A percentile compares a stretch with the other conserved stretches of the same genome.
Evolutionary conservation across 1,140 invertebrate species (phyloP).

Genomic region (Micrasema minimum): DNA sequence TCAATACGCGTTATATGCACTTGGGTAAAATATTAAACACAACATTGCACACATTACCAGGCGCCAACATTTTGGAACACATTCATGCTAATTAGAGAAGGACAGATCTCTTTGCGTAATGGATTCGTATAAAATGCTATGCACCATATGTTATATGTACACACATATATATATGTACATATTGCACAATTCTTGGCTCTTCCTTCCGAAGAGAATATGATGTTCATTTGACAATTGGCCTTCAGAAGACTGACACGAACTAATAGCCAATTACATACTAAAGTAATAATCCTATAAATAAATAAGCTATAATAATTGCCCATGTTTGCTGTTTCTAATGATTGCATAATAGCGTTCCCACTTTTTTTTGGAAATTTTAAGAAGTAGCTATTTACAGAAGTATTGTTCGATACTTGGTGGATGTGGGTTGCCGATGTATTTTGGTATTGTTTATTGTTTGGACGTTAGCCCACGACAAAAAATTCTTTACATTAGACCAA

Average conservation of each 20-base stretch:
- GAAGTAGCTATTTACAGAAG: no score
- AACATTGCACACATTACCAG: background rate
- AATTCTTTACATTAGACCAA: constrained; percentile 17
- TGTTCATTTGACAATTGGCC: constrained; percentile 21
- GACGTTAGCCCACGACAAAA: constrained; percentile 12
- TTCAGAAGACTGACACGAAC: constrained; percentile 1
- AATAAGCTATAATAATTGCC: no score
- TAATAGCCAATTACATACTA: no score
- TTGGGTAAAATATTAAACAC: background rate
- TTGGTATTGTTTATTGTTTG: constrained; percentile 31
- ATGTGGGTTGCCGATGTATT: background rate
- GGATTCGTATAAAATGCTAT: constrained; percentile 5
- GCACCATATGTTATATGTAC: constrained; percentile 2
- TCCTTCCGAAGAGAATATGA: background rate
- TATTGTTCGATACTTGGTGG: no score
- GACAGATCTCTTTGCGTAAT: constrained; percentile 11
- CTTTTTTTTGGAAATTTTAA: no score
- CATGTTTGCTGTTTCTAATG: no score
- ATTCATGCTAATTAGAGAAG: background rate
- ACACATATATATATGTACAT: background rate
- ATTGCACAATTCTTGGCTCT: constrained; percentile 12
- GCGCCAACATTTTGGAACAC: constrained; percentile 10
- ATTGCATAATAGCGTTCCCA: no score
- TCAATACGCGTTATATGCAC: background rate
- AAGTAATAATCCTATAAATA: no score